Conservation (phyloP, 2,888 invertebrate genomes). For the Torymus tubicola region DNA sequence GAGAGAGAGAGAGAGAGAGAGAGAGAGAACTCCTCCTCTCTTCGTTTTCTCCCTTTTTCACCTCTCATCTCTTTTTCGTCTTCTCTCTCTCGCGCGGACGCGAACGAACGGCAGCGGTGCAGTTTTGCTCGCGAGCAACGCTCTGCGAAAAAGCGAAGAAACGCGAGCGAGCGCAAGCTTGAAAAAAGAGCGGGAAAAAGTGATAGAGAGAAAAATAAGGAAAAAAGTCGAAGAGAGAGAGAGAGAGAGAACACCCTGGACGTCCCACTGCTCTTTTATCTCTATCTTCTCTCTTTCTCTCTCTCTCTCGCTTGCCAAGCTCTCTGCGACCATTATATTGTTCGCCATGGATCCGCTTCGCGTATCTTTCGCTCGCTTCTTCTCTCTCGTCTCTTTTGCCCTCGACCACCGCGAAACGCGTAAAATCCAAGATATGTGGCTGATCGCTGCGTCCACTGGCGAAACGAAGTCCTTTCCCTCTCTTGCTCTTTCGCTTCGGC, state of each 20-base stretch:
- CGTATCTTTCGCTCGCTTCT: slow-evolving; percentile 54
- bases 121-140: slow-evolving; percentile 37
- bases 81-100: slow-evolving; percentile 53
- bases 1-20: slow-evolving; percentile 57
- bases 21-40: slow-evolving; percentile 60
- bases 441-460: slow-evolving; percentile 58
- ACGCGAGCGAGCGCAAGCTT: slow-evolving; percentile 55
- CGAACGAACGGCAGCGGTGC: slow-evolving; percentile 1
- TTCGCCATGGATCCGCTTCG: slow-evolving; percentile 60
- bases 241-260: slow-evolving; percentile 55
- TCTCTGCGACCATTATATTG: slow-evolving; percentile 60
- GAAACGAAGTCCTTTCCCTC: slow-evolving; percentile 35
- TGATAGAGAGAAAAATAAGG: slow-evolving; percentile 58
- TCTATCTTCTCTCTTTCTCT: slow-evolving; percentile 57
- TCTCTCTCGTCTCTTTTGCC: slow-evolving; percentile 56
- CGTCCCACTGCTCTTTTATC: slow-evolving; percentile 67
- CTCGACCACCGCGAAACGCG: slow-evolving; percentile 65
- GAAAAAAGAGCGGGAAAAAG: slow-evolving; percentile 59
- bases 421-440: slow-evolving; percentile 68
- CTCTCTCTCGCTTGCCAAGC: slow-evolving; percentile 57
- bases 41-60: slow-evolving; percentile 58
- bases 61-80: slow-evolving; percentile 58
- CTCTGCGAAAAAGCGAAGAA: slow-evolving; percentile 61
- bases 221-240: slow-evolving; percentile 59
- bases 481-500: background rate